Conservation (phyloP, 37 sponge, comb jelly and placozoan genomes). For the Corticium candelabrum region DNA sequence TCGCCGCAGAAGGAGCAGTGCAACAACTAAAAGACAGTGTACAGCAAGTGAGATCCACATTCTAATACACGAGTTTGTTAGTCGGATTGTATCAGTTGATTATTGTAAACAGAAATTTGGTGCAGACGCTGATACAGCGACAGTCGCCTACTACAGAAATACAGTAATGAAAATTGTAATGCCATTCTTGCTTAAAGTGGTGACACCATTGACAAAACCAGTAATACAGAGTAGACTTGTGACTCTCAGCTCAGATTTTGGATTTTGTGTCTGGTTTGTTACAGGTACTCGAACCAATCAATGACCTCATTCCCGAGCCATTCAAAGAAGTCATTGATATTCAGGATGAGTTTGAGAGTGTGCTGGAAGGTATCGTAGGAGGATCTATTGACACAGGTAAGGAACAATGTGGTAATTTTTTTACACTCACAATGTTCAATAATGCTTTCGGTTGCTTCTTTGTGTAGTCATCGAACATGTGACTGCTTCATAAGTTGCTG, state of each 20-base stretch:
- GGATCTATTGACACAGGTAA: neutral
- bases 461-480: neutral
- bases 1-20: neutral
- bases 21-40: neutral
- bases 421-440: no score
- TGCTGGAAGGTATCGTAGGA: no score
- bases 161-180: neutral
- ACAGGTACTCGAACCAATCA: conserved; percentile 1
- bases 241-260: no score
- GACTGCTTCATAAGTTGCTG: neutral
- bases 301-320: neutral
- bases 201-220: neutral
- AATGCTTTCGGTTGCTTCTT: no score
- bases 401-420: neutral
- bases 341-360: neutral
- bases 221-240: no score
- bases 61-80: no score
- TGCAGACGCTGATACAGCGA: neutral
- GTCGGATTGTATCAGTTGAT: no score
- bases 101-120: neutral
- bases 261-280: no score
- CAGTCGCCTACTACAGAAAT: neutral
- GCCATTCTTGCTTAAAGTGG: conserved; percentile 1
- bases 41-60: neutral
- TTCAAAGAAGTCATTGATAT: neutral